Base-by-base conservation (phyloP, 2,797 vertebrate genomes). In the Falco naumanni region DNA sequence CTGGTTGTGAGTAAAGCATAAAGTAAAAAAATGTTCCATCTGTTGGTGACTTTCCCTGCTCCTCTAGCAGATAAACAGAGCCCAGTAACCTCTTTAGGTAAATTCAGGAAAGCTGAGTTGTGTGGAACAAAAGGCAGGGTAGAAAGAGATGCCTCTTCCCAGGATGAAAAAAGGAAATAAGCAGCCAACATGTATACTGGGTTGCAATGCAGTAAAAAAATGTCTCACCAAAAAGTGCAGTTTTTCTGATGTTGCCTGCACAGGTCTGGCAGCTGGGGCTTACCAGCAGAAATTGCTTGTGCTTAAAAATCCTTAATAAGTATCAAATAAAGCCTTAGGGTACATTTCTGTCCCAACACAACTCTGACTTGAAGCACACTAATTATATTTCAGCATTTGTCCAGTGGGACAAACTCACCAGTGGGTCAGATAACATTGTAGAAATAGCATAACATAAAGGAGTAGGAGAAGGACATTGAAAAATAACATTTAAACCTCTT, bases 151-250 rank as follows among this genome's bases (percentile, higher is more conserved):
- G 41, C 13, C 13, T 9, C 10, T 66, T 70, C 59, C 41, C 25
- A 7, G 7, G 29, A 2, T 4, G 17, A 22, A 33, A 50, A 33
- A 33, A 6, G 34, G 9, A 57, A 51, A 50, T 39, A 26, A 78
- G 41, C 12, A 51, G 7, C 18, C 16, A 28, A 26, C 3, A 3
- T 10, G 14, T 31, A 28, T 10, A 17, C 3, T 1, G 0, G 39
- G 11, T 9, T 39, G 18, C 39, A 39, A 56, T 4, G 28, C 28
- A 60, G 70, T 16, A 28, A 20, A 34, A 61, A 34, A n/a, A 39
- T 1, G 9, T 50, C 37, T 21, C 18, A 25, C 0, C 21, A 76
- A 16, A 18, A 16, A 13, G 26, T 20, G 14, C 13, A 10, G 50
- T 5, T 41, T 77, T 81, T 61, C 41, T 51, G 80, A 25, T 33